phyloP scores from a whole-genome alignment of 2,888 invertebrate species.

The Cheilosia vulpina region DNA sequence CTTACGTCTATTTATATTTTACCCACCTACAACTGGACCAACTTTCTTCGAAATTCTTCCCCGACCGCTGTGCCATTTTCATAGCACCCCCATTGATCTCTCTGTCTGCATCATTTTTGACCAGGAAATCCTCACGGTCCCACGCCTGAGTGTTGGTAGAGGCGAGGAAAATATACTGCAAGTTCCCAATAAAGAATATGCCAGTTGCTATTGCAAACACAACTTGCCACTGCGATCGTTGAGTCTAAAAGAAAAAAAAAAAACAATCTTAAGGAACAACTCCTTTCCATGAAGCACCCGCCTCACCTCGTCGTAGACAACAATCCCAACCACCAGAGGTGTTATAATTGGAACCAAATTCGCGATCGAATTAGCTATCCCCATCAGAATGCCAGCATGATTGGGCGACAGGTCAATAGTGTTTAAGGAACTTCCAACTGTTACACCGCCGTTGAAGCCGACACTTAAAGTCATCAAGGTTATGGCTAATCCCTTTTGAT shows the following conservation, averaged over 20 bases:
- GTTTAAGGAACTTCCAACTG: slow-evolving; percentile 84
- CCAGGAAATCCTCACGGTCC: slow-evolving; percentile 85
- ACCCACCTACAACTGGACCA: neutral
- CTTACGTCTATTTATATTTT: too few species aligned
- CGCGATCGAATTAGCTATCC: slow-evolving; percentile 84
- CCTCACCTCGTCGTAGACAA: slow-evolving; percentile 87
- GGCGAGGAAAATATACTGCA: slow-evolving; percentile 88
- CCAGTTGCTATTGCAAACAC: slow-evolving; percentile 88
- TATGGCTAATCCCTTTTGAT: slow-evolving; percentile 82
- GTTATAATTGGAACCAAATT: slow-evolving; percentile 90
- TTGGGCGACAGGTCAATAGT: slow-evolving; percentile 92
- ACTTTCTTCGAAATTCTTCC: neutral
- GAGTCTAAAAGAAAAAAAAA: slow-evolving; percentile 83
- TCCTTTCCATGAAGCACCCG: slow-evolving; percentile 58
- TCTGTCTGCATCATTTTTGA: slow-evolving; percentile 6
- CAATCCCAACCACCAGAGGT: slow-evolving; percentile 87
- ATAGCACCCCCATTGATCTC: slow-evolving; percentile 1
- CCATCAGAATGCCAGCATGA: slow-evolving; percentile 93
- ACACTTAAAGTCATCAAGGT: slow-evolving; percentile 85
- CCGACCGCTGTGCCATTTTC: neutral
- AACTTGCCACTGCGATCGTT: slow-evolving; percentile 87
- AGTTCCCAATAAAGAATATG: slow-evolving; percentile 88
- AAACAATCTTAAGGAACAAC: neutral
- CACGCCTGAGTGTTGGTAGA: slow-evolving; percentile 88
- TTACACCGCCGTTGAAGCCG: slow-evolving; percentile 81